Conservation (phyloP, 2,797 vertebrate species). For the Hydrocynus forskahlii region DNA sequence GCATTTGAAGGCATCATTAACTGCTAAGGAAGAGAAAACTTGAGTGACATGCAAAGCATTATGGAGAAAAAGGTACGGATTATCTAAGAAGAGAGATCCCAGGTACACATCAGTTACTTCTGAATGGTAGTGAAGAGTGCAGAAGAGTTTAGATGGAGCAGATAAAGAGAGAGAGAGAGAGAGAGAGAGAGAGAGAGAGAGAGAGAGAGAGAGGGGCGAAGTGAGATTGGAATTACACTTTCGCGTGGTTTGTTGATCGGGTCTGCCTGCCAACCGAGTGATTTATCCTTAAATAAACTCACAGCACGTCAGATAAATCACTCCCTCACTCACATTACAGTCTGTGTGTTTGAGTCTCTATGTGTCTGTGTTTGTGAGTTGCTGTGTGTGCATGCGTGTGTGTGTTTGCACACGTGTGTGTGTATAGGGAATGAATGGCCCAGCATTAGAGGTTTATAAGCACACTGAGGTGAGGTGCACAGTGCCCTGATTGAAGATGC, state of each 20-base stretch:
- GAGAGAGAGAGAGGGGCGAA: conserved; percentile 21
- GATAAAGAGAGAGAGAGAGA: not conserved
- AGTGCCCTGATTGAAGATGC: conserved; percentile 43
- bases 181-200: not conserved
- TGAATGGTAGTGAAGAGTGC: not conserved
- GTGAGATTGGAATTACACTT: conserved; percentile 57
- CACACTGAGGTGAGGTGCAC: conserved; percentile 22
- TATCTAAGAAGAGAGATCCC: no score
- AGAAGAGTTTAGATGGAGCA: not conserved
- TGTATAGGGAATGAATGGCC: conserved; percentile 67
- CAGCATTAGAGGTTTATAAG: conserved; percentile 78
- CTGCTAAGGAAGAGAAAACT: no score
- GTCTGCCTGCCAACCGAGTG: conserved; percentile 49
- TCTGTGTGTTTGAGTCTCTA: conserved; percentile 16
- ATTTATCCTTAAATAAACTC: conserved; percentile 65
- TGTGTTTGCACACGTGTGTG: conserved; percentile 51
- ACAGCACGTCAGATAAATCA: conserved; percentile 40
- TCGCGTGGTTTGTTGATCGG: conserved; percentile 39
- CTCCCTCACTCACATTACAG: conserved; percentile 43
- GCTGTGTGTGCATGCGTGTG: conserved; percentile 49
- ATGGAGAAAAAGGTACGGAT: no score
- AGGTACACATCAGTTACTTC: not conserved
- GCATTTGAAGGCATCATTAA: no score
- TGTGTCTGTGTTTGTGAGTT: conserved; percentile 49
- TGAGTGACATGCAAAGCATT: no score